Conservation (phyloP, 2,113 vertebrate genomes). For the Dolichotis patagonum region DNA sequence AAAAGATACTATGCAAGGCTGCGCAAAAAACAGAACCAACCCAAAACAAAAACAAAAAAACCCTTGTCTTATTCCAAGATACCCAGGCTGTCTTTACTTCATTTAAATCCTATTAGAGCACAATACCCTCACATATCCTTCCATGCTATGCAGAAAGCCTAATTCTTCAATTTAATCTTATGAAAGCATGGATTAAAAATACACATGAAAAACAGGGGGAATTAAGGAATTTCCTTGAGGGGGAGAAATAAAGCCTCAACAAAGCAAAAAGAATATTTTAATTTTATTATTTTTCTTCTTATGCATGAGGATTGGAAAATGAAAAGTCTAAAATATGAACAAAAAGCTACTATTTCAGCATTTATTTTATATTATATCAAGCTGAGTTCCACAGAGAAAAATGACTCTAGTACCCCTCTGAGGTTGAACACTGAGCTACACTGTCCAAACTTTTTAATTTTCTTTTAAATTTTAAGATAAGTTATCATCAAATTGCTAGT, state of each 20-base stretch:
- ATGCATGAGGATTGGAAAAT: neutral
- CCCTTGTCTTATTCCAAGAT: slow-evolving; percentile 61
- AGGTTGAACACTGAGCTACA: neutral
- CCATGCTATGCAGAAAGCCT: slow-evolving; percentile 57
- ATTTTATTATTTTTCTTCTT: slow-evolving; percentile 18
- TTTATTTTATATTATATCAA: neutral
- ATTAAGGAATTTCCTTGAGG: slow-evolving; percentile 38
- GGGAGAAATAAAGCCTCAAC: neutral
- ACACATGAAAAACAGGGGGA: slow-evolving; percentile 47
- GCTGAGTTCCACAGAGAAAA: neutral
- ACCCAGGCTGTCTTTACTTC: slow-evolving; percentile 59
- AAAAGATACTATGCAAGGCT: slow-evolving; percentile 63
- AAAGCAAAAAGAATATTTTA: slow-evolving; percentile 25
- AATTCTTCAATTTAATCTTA: slow-evolving; percentile 65
- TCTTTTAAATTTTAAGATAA: neutral
- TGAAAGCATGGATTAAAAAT: slow-evolving; percentile 64
- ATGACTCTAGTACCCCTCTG: neutral
- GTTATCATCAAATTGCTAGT: neutral
- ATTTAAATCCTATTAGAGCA: slow-evolving; percentile 69
- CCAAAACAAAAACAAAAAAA: slow-evolving; percentile 1
- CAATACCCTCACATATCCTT: slow-evolving; percentile 62
- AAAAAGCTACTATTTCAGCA: neutral
- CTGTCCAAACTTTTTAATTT: neutral
- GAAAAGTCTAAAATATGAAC: neutral
- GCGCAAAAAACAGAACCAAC: neutral